Evolutionary conservation across 2,113 vertebrate species (phyloP).

Genomic region (Microtus richardsoni): DNA sequence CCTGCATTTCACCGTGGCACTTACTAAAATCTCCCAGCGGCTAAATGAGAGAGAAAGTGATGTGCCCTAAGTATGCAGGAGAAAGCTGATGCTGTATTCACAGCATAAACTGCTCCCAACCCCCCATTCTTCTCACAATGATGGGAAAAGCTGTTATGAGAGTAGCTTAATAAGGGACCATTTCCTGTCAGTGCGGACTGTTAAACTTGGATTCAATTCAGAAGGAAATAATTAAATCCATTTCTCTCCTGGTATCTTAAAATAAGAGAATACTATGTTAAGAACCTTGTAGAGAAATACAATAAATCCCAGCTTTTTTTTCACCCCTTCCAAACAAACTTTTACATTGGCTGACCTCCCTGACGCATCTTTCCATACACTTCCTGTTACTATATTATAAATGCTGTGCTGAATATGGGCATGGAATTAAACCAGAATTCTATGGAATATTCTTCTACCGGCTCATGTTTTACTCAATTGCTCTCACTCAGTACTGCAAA

Average conservation of each 20-base stretch:
- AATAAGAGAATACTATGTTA: constrained; percentile 16
- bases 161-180: neutral
- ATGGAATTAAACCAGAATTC: constrained; percentile 48
- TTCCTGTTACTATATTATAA: constrained; percentile 53
- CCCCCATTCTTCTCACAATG: neutral
- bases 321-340: neutral
- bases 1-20: neutral
- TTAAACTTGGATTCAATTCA: constrained; percentile 29
- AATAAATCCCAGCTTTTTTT: too few relatives aligned
- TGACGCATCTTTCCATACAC: constrained; percentile 42
- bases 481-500: constrained; percentile 38
- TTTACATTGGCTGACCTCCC: constrained; percentile 56
- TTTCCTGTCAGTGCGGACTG: constrained; percentile 31
- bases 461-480: constrained; percentile 12
- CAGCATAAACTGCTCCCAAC: neutral
- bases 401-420: constrained; percentile 59
- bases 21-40: neutral
- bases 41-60: neutral
- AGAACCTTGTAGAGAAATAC: neutral
- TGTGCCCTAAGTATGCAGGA: neutral
- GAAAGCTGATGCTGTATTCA: neutral
- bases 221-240: constrained; percentile 57
- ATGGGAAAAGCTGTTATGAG: neutral
- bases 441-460: neutral
- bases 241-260: constrained; percentile 46